phyloP scores from a whole-genome alignment of 2,888 invertebrate species.

The Oscheius sp. region DNA sequence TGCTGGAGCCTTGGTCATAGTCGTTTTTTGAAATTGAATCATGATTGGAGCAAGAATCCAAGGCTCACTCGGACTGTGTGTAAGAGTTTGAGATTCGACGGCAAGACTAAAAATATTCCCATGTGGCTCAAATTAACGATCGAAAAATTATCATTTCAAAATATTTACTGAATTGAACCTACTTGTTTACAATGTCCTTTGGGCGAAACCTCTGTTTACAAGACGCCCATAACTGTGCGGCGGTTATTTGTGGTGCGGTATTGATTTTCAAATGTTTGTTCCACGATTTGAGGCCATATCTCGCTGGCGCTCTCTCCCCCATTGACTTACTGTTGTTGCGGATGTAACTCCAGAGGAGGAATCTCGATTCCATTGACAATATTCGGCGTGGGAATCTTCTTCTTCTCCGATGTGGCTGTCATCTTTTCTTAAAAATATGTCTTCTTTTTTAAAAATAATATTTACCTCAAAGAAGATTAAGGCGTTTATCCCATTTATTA shows the following conservation, averaged over 20 bases:
- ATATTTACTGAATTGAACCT: no score
- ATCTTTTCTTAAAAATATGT: not conserved
- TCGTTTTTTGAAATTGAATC: conserved; percentile 47
- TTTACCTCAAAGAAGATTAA: not conserved
- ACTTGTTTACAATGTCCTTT: no score
- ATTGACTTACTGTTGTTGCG: conserved; percentile 1
- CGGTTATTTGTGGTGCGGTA: not conserved
- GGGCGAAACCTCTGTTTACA: not conserved
- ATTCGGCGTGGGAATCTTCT: not conserved
- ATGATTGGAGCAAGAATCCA: conserved; percentile 54
- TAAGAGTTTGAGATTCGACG: conserved; percentile 19
- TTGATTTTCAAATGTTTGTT: conserved; percentile 11
- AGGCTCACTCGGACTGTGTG: conserved; percentile 29
- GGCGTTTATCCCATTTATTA: conserved; percentile 16
- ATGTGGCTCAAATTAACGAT: not conserved
- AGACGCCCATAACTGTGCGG: no score
- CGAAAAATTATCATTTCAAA: no score
- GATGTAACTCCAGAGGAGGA: conserved; percentile 6
- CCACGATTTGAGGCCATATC: not conserved
- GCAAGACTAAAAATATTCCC: not conserved
- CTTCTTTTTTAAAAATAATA: not conserved
- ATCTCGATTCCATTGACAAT: conserved; percentile 25
- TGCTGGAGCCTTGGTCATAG: conserved; percentile 32
- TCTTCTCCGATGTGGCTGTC: not conserved
- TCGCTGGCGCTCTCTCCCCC: not conserved